Base-by-base conservation (phyloP, 2,797 vertebrate genomes). In the Cryptoblepharus egeriae region DNA sequence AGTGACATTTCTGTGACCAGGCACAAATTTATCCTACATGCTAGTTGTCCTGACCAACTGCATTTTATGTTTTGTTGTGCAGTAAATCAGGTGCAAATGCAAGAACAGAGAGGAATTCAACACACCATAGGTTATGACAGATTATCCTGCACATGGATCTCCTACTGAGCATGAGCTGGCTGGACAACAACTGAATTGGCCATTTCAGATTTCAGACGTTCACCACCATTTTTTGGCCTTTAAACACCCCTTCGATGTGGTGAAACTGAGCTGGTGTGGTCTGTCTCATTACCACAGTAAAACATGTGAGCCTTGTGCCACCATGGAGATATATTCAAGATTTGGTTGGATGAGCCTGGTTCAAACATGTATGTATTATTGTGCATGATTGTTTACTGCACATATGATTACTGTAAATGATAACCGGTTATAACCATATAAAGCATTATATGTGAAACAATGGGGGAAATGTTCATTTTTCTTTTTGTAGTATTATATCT, bases 21-120 rank as follows among this genome's bases (percentile, higher is more conserved):
- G 45, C 1, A 37, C 37, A 77, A n/a, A n/a, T n/a, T n/a, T 49
- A 80, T 92, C 49, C 26, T 82, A 58, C 70, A 82, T 70, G 24
- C 7, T 37, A 73, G 5, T 61, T 61, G n/a, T 57, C 80, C 89
- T 84, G n/a, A 81, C 81, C 57, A 81, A 63, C 69, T 71, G 2
- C 9, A 76, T 71, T 91, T 52, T 60, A 75, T 32, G 15, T 89
- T 76, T 79, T 32, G 9, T 26, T 86, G 3, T 67, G 26, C 61
- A 55, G 71, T 55, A 71, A 39, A 42, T 16, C 10, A 80, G 3
- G 61, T 80, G 32, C 37, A 78, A 9, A 60, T 37, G 42, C 7
- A 42, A 24, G 26, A 30, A n/a, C 6, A n/a, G 8, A 11, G 24
- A 52, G n/a, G 37, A 22, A 69, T 24, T 2, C 10, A 24, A 9